phyloP scores from a whole-genome alignment of 2,797 vertebrate genomes.

The Crocidura indochinensis region DNA sequence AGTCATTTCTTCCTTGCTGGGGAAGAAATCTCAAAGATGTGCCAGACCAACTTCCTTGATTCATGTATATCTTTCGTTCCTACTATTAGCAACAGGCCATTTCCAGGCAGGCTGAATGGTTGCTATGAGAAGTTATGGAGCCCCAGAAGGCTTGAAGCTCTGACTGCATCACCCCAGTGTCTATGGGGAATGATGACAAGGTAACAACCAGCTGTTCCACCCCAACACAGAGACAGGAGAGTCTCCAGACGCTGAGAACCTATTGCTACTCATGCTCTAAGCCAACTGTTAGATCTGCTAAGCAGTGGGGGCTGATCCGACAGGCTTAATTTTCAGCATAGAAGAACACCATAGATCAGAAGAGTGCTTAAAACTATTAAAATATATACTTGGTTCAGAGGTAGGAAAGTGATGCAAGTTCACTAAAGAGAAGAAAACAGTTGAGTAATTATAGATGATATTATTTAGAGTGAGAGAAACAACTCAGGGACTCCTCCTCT shows the following conservation, averaged over 20 bases:
- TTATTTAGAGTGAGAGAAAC: constrained; percentile 23
- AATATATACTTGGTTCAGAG: constrained; percentile 50
- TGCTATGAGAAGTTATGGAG: constrained; percentile 31
- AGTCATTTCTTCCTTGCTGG: background rate
- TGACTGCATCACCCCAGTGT: constrained; percentile 8
- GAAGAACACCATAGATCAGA: background rate
- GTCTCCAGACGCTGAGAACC: constrained; percentile 15
- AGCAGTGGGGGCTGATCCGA: constrained; percentile 36
- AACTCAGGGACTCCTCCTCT: background rate
- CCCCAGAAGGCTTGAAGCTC: constrained; percentile 33
- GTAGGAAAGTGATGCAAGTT: constrained; percentile 45
- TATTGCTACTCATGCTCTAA: background rate
- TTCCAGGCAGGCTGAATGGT: constrained; percentile 49
- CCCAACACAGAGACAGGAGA: constrained; percentile 54
- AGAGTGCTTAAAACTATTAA: constrained; percentile 38
- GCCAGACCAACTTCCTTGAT: constrained; percentile 7
- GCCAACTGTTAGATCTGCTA: constrained; percentile 18
- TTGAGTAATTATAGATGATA: background rate
- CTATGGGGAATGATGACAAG: background rate
- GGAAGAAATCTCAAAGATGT: background rate
- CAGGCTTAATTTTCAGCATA: constrained; percentile 64
- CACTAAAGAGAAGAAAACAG: background rate
- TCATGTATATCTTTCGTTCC: background rate
- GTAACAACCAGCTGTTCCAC: background rate
- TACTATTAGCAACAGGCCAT: constrained; percentile 30